Evolutionary conservation across 2,797 vertebrate species (phyloP), one percentile per base, ranked within the genome.

Genomic region (Hypotaenidia philippensis): DNA sequence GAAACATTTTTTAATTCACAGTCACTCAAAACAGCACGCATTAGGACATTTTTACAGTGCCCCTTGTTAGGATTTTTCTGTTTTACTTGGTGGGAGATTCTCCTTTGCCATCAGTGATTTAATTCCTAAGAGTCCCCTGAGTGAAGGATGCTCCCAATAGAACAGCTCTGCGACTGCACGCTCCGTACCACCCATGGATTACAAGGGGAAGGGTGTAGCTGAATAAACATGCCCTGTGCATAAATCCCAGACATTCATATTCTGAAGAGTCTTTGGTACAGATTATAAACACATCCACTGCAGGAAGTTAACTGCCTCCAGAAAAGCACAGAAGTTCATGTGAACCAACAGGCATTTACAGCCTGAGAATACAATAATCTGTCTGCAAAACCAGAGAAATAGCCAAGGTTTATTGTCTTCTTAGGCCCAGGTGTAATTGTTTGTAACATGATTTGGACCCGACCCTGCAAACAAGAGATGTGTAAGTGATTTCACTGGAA

Each of bases 241-340:
- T 38, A 20, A 56, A 36, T 61, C 76, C 32, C 29, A 82, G 70
- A 52, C 27, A 89, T 87, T 82, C 80, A 92, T 86, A 96, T 89
- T 72, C 69, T 59, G 59, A 66, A 41, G 65, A 80, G n/a, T 23
- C 72, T 40, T 87, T 38, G 53, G 23, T 71, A 55, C 36, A 60
- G 40, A 68, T 68, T 41, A 63, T 52, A 74, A 83, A 41, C 47
- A 34, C 41, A 81, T 45, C 56, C 55, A 66, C 71, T 87, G 59
- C 71, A 86, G 70, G 60, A 95, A 94, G 61, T 53, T 69, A 68
- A 66, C n/a, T 87, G 72, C 81, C 53, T 83, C 70, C 57, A 74
- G 61, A 52, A 88, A 22, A 82, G 44, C 52, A 80, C 4, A 13
- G 23, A 70, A 81, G 50, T 77, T 77, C 44, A 17, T 77, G 47